Evolutionary conservation across 2,888 invertebrate genomes (phyloP).

Genomic region (Diplazon laetatorius): DNA sequence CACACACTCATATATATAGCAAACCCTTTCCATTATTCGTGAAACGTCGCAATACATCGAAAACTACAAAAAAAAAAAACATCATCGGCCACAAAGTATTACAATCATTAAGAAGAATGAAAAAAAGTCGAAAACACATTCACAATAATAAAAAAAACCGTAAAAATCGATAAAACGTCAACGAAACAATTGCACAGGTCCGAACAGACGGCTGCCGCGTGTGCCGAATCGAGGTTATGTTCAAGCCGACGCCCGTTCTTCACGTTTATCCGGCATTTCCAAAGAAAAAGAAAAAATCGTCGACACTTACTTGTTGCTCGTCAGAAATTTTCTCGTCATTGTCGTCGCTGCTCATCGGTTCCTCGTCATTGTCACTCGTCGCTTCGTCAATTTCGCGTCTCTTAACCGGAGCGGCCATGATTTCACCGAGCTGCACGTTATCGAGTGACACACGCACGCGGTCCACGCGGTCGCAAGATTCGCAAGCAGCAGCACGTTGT

Average conservation of each 20-base stretch:
- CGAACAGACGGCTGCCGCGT: slow-evolving; percentile 38
- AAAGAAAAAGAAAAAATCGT: not conserved
- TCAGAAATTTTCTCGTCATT: slow-evolving; percentile 70
- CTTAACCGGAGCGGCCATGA: slow-evolving; percentile 80
- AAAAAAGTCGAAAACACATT: not conserved
- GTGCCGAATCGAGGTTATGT: slow-evolving; percentile 58
- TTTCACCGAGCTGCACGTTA: slow-evolving; percentile 63
- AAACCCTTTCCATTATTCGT: slow-evolving; percentile 20
- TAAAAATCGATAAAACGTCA: not conserved
- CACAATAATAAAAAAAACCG: not conserved
- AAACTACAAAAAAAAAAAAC: not conserved
- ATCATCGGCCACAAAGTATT: too few species aligned
- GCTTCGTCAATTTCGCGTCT: slow-evolving; percentile 76
- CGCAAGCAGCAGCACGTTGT: too few species aligned
- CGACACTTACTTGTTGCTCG: slow-evolving; percentile 71
- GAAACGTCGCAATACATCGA: slow-evolving; percentile 39
- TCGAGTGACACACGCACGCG: slow-evolving; percentile 47
- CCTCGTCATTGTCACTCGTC: slow-evolving; percentile 71
- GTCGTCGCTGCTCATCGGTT: slow-evolving; percentile 73
- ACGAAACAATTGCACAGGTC: not conserved
- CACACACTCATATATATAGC: too few species aligned
- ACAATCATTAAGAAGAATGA: too few species aligned
- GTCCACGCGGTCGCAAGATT: not conserved
- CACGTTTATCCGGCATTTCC: too few species aligned
- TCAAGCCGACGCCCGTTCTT: slow-evolving; percentile 50